Evolutionary conservation across 35 echinoderm and acorn worm genomes (phyloP).

Genomic region (Ophiothrix spiculata): DNA sequence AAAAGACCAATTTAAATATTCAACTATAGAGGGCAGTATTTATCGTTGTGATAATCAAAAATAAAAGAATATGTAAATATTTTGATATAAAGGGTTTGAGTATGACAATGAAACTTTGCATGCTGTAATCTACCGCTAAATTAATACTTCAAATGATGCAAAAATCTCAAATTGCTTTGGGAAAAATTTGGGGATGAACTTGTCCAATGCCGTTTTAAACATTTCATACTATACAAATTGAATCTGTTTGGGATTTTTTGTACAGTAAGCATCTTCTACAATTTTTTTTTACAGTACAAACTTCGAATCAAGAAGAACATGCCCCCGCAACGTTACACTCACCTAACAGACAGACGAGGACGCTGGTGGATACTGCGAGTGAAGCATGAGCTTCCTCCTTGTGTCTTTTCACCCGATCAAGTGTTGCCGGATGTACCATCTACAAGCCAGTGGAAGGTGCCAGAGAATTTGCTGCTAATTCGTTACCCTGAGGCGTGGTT

Average conservation of each 20-base stretch:
- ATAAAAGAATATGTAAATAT: too few species aligned
- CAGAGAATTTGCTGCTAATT: slow-evolving; percentile 25
- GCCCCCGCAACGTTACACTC: slow-evolving; percentile 38
- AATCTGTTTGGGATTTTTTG: neutral
- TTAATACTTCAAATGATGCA: too few species aligned
- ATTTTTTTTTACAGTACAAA: slow-evolving; percentile 24
- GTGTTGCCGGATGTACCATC: neutral
- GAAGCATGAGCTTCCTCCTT: slow-evolving; percentile 4
- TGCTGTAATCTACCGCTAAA: neutral
- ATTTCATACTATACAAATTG: neutral
- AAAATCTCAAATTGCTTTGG: too few species aligned
- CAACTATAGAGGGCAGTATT: too few species aligned
- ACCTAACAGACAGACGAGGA: slow-evolving; percentile 35
- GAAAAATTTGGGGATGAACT: too few species aligned
- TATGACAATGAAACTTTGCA: too few species aligned
- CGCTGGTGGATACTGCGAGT: slow-evolving; percentile 31
- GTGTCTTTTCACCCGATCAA: neutral
- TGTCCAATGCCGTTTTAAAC: neutral
- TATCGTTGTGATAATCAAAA: too few species aligned
- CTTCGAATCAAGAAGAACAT: slow-evolving; percentile 57
- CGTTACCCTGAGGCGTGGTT: slow-evolving; percentile 19
- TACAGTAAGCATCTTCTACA: neutral
- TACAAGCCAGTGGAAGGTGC: slow-evolving; percentile 14
- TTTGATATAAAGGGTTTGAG: too few species aligned
- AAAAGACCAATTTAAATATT: neutral